These are phyloP conservation scores for Cenopis cana DNA, from an alignment of 2,888 invertebrate species.

Conservation along the genomic window DNA sequence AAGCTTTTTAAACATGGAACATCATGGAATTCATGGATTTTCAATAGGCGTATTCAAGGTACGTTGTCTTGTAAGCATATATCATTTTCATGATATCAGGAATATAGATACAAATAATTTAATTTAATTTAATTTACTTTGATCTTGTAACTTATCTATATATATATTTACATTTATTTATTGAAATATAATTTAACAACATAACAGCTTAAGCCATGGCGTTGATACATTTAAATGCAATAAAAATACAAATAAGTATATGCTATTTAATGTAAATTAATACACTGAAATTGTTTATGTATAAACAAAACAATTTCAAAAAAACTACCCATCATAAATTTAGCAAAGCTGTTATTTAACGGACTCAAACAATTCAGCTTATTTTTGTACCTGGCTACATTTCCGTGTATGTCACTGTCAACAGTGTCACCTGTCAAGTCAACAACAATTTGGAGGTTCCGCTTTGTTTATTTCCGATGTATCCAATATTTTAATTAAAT, in stretches of 20 bases:
- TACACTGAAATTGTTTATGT: too few relatives aligned
- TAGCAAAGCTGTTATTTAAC: not conserved
- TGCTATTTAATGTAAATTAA: too few relatives aligned
- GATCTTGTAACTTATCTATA: too few relatives aligned
- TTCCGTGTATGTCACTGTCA: not conserved
- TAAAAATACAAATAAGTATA: too few relatives aligned
- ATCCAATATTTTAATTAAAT: conserved; percentile 49
- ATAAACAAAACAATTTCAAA: too few relatives aligned
- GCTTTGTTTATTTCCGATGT: conserved; percentile 22
- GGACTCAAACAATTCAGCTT: not conserved
- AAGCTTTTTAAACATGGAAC: too few relatives aligned
- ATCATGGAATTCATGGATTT: not conserved
- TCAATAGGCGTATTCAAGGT: conserved; percentile 4
- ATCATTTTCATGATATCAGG: not conserved
- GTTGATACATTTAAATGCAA: too few relatives aligned
- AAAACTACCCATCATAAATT: not conserved
- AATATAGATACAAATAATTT: not conserved
- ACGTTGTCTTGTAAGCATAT: not conserved
- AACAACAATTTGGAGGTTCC: not conserved
- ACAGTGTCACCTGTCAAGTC: conserved; percentile 4
- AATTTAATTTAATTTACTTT: too few relatives aligned
- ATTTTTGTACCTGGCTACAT: conserved; percentile 10
- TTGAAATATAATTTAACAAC: not conserved
- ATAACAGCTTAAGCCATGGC: too few relatives aligned
- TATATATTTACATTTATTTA: not conserved